Base-by-base conservation (phyloP, 2,888 invertebrate species). In the Sycophila texana region DNA sequence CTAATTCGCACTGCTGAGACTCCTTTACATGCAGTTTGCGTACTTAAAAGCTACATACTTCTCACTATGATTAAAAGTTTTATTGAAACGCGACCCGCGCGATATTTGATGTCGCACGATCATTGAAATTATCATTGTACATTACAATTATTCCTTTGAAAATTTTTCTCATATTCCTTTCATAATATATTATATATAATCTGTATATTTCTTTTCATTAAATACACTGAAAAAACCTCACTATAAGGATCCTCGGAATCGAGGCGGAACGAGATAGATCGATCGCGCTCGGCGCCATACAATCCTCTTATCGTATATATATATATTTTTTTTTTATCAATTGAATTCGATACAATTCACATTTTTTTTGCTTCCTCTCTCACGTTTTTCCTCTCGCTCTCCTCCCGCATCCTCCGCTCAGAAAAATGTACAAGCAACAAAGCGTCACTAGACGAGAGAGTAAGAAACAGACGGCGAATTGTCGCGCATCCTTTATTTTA, bases 151-250 rank as follows among this genome's bases (percentile, higher is more conserved):
- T 39, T 10, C 39, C 18, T 18, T 30, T n/a, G 4, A 1, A 63
- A 22, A 13, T 26, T 18, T 18, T 30, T 14, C 20, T 67, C 67
- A 74, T 71, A 39, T 55, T 70, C 63, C 51, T 67, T 61, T 67
- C 22, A 58, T 60, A 7, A 61, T n/a, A n/a, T 63, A 10, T 20
- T 4, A 63, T 63, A 51, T 79, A 66, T 47, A 57, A 58, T 66
- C 13, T 49, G 60, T 66, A 22, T 66, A 22, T 26, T 66, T 51
- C 57, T 60, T 65, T 77, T 71, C 51, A n/a, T 72, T 81, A 79
- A 83, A 83, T 82, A 84, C 80, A 84, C 73, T 72, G 63, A 81
- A 83, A 77, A 77, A 73, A 80, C 47, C 51, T 80, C 61, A 51
- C 49, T 72, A 53, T 65, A 67, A 68, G 61, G 39, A 61, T 67